A percentile compares a stretch with the other conserved stretches of the same genome.
Evolutionary conservation across 2,797 vertebrate species (phyloP).

Genomic region (Lagocephalus sceleratus): DNA sequence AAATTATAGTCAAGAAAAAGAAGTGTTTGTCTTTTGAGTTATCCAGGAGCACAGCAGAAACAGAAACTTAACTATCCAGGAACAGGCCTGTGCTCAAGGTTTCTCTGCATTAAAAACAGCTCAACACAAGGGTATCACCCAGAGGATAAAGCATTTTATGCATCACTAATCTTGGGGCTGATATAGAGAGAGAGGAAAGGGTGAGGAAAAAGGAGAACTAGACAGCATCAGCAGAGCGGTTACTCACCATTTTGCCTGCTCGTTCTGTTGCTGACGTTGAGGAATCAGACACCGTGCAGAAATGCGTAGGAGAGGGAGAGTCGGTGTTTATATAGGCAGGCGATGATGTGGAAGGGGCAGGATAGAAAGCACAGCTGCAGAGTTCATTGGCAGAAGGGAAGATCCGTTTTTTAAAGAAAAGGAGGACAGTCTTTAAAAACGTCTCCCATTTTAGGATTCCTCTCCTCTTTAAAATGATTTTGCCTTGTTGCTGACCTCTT

Average conservation of each 20-base stretch:
- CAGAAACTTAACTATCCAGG: background rate
- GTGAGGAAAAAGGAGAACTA: slow-evolving; percentile 8
- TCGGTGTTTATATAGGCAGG: slow-evolving; percentile 64
- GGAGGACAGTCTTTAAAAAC: slow-evolving; percentile 33
- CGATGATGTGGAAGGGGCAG: slow-evolving; percentile 52
- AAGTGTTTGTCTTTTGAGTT: background rate
- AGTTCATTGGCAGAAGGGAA: slow-evolving; percentile 50
- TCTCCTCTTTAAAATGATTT: background rate
- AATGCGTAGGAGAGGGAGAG: slow-evolving; percentile 57
- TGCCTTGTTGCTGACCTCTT: background rate
- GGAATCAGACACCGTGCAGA: slow-evolving; percentile 75
- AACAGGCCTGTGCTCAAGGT: background rate
- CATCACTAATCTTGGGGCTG: background rate
- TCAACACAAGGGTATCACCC: background rate
- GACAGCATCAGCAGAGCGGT: slow-evolving; percentile 42
- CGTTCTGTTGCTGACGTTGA: slow-evolving; percentile 71
- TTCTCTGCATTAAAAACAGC: background rate
- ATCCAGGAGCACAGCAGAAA: background rate
- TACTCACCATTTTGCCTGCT: slow-evolving; percentile 75
- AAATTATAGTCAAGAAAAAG: too few relatives aligned
- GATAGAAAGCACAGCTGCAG: slow-evolving; percentile 56
- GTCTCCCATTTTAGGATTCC: slow-evolving; percentile 8
- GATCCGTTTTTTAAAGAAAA: slow-evolving; percentile 25
- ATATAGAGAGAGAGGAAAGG: slow-evolving; percentile 7
- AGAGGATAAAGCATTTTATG: slow-evolving; percentile 6